Percentiles rank a stretch among this genome's conserved stretches.
phyloP scores from a whole-genome alignment of 2,888 invertebrate species.

The Protodeltote pygarga region DNA sequence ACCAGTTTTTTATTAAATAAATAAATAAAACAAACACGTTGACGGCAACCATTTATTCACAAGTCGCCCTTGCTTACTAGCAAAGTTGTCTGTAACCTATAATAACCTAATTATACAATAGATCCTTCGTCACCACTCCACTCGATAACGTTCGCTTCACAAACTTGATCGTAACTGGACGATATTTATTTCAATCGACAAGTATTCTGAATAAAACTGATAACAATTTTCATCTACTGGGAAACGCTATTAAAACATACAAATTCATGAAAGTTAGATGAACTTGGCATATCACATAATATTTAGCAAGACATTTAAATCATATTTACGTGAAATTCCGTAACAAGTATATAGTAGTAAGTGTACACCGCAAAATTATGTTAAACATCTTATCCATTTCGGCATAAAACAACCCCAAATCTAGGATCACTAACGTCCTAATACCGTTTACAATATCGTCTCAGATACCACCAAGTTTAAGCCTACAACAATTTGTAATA shows the following conservation, averaged over 20 bases:
- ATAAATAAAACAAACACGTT: slow-evolving; percentile 32
- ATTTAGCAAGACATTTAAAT: too few species aligned
- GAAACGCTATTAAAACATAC: too few species aligned
- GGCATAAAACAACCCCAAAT: too few species aligned
- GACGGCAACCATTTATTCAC: slow-evolving; percentile 49
- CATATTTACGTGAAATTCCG: too few species aligned
- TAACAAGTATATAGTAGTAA: too few species aligned
- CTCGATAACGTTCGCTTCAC: slow-evolving; percentile 14
- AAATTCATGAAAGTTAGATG: too few species aligned
- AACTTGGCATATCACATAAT: too few species aligned
- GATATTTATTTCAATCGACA: neutral
- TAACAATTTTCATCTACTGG: too few species aligned
- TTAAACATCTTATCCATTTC: too few species aligned
- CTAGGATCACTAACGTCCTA: too few species aligned
- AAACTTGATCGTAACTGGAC: slow-evolving; percentile 10
- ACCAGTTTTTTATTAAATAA: neutral
- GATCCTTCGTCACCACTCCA: slow-evolving; percentile 33
- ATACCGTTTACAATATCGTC: neutral
- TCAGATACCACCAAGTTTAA: slow-evolving; percentile 2
- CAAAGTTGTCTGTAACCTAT: slow-evolving; percentile 41
- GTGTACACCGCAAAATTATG: too few species aligned
- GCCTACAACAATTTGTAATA: slow-evolving; percentile 19
- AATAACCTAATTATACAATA: slow-evolving; percentile 44
- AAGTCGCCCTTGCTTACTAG: slow-evolving; percentile 42
- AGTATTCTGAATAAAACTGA: too few species aligned